Base-by-base conservation (phyloP, 2,888 invertebrate genomes). In the Drosophila testacea region DNA sequence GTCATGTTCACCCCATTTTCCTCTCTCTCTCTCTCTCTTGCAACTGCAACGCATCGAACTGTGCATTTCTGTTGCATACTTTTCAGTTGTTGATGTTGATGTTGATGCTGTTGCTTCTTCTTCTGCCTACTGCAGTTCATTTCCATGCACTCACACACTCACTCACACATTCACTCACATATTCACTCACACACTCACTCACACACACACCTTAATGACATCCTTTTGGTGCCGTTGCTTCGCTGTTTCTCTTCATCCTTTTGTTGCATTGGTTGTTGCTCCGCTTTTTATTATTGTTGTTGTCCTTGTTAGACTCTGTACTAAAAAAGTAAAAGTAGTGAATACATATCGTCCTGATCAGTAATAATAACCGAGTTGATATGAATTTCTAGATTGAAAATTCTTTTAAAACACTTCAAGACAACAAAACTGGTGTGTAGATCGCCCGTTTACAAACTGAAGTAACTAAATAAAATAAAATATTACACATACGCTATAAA, bases 181-280 rank as follows among this genome's bases (percentile, higher is more conserved):
- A n/a, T n/a, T n/a, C 13, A 36, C 44, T 16, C 32, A n/a, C 47
- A 46, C 56, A 75, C 77, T 16, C n/a, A 11, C 38, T n/a, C 13
- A 36, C 44, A 27, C 32, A n/a, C 47, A 46, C 56, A 75, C 77
- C 69, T 84, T 89, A 84, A 84, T 84, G 89, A 84, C 75, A 89
- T 89, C 88, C 84, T 69, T 56, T 77, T 46, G 62, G 55, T 16
- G 57, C 57, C 47, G 48, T 50, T 44, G 61, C 39, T 60, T 67
- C 65, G 39, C 50, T 55, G 67, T 59, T 28, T 42, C 46, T 67
- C 66, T 75, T 83, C 64, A 66, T 75, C 48, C 66, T 57, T 51
- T 39, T 28, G 60, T 48, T 62, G 69, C 82, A 62, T 44, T 30
- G 30, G 11, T 51, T 44, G 30, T 57, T 52, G 46, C 10, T 47